These are phyloP conservation scores for Apamea epomidion DNA, from an alignment of 2,888 invertebrate genomes.

Conservation along the genomic window DNA sequence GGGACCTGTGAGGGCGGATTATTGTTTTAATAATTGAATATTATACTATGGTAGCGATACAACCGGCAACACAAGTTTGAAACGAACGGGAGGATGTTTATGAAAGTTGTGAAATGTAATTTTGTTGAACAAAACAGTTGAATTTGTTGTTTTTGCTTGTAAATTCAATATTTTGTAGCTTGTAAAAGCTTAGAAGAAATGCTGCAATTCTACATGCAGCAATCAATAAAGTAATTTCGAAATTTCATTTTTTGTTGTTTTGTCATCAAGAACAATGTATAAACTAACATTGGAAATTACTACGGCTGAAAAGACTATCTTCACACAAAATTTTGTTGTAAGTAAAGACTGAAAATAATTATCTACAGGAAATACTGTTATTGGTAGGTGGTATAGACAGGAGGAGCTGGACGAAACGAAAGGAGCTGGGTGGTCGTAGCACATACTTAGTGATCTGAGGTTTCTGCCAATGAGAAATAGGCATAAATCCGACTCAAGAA, in stretches of 20 bases:
- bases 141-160: background rate
- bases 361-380: too few species aligned
- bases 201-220: background rate
- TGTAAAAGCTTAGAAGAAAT: background rate
- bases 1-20: conserved; percentile 77
- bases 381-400: too few species aligned
- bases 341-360: too few species aligned
- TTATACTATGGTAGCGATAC: conserved; percentile 79
- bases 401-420: too few species aligned
- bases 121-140: background rate
- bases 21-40: conserved; percentile 88
- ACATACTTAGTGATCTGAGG: too few species aligned
- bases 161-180: background rate
- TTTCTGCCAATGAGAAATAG: too few species aligned
- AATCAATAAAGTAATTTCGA: background rate
- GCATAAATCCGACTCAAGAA: too few species aligned
- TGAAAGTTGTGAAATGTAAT: background rate
- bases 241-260: too few species aligned
- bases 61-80: conserved; percentile 67
- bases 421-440: too few species aligned
- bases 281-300: too few species aligned
- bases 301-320: too few species aligned
- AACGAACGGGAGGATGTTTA: conserved; percentile 11
- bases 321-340: too few species aligned
- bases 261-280: background rate